Conservation (phyloP, 2,113 vertebrate genomes). For the Panthera tigris region DNA sequence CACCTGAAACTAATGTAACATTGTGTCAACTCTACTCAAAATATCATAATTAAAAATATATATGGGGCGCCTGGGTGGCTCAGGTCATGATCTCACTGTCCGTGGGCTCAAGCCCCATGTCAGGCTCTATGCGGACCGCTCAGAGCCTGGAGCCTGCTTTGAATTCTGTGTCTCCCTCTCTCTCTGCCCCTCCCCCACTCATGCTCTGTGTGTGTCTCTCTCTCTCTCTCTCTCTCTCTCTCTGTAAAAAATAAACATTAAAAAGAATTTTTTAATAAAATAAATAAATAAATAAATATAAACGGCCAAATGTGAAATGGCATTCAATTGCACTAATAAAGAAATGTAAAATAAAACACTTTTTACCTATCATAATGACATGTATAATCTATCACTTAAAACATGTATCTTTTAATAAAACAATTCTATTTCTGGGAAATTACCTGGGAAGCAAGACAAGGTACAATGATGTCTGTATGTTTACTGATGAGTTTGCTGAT, state of each 20-base stretch:
- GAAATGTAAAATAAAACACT: not conserved
- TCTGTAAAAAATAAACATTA: too few species aligned
- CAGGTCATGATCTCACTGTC: too few species aligned
- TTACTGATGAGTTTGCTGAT: not conserved
- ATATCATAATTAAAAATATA: not conserved
- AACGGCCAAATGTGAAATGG: not conserved
- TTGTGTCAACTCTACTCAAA: not conserved
- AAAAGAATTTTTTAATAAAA: too few species aligned
- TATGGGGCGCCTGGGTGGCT: too few species aligned
- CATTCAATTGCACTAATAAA: not conserved
- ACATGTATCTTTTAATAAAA: not conserved
- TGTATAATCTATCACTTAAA: conserved; percentile 1
- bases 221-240: too few species aligned
- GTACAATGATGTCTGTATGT: not conserved
- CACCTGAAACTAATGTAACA: not conserved
- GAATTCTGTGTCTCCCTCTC: too few species aligned
- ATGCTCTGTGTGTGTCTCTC: too few species aligned
- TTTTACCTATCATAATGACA: not conserved
- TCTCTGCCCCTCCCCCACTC: too few species aligned
- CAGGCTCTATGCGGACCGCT: too few species aligned
- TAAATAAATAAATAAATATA: not conserved
- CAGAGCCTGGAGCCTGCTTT: too few species aligned
- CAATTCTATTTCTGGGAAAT: conserved; percentile 15
- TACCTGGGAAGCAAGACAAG: not conserved
- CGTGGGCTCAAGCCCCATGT: too few species aligned